Conservation (phyloP, 2,797 vertebrate genomes). For the Myiothlypis coronata region DNA sequence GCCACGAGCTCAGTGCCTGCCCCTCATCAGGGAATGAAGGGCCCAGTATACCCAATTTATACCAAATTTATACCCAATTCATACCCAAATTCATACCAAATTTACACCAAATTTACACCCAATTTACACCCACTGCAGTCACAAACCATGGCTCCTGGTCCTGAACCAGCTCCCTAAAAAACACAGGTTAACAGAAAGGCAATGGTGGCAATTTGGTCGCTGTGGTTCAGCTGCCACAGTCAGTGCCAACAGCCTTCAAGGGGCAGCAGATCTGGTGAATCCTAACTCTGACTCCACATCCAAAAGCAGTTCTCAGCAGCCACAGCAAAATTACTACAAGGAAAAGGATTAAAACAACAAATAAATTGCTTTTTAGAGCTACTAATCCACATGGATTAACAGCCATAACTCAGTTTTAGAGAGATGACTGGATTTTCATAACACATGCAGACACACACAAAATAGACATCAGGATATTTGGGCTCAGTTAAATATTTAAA, state of each 20-base stretch:
- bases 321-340: background rate
- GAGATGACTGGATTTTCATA: background rate
- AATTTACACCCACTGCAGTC: no score
- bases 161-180: background rate
- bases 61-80: no score
- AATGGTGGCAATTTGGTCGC: background rate
- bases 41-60: no score
- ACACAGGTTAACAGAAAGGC: background rate
- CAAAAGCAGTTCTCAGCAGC: background rate
- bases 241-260: background rate
- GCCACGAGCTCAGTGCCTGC: no score
- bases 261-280: background rate
- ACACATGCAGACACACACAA: background rate
- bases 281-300: background rate
- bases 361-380: background rate
- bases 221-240: background rate
- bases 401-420: background rate
- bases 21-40: no score
- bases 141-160: no score
- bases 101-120: no score
- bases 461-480: conserved; percentile 7
- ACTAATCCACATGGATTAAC: conserved; percentile 20
- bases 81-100: no score
- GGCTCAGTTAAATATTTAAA: conserved; percentile 63
- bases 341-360: background rate